A percentile compares a stretch with the other conserved stretches of the same genome.
phyloP scores from a whole-genome alignment of 2,113 vertebrate genomes.

The Uria aalge region DNA sequence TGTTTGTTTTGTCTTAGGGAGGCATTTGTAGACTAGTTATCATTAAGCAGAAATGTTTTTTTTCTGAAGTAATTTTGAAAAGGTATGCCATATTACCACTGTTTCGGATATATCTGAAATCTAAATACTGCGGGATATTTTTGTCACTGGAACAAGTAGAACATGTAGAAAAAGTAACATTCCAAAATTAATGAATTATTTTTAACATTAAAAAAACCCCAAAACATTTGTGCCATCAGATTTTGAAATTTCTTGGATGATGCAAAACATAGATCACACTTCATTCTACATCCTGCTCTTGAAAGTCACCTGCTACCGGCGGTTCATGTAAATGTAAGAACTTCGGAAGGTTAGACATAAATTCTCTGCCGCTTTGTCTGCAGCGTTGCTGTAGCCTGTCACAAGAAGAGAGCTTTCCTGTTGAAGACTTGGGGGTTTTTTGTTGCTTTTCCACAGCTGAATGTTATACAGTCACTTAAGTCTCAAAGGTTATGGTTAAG shows the following conservation, averaged over 20 bases:
- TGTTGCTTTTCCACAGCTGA: background rate
- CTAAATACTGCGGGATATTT: background rate
- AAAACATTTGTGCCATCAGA: background rate
- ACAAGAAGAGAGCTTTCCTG: background rate
- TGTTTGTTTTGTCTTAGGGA: background rate
- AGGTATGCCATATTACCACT: background rate
- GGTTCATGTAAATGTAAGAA: background rate
- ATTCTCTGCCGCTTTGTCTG: background rate
- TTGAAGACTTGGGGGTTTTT: background rate
- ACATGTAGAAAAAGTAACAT: background rate
- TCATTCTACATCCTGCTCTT: background rate
- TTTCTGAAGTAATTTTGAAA: background rate
- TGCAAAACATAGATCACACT: background rate
- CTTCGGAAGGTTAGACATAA: background rate
- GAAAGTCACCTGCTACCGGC: background rate
- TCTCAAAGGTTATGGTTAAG: background rate
- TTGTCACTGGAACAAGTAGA: background rate
- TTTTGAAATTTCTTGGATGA: background rate
- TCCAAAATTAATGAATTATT: background rate
- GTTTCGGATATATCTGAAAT: background rate
- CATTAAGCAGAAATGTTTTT: background rate
- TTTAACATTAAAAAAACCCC: background rate
- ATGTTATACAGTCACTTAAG: background rate
- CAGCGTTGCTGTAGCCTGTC: background rate
- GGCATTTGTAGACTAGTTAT: background rate